Evolutionary conservation across 2,113 vertebrate genomes (phyloP), one percentile per base, ranked within the genome.

Genomic region (Stegastes partitus): DNA sequence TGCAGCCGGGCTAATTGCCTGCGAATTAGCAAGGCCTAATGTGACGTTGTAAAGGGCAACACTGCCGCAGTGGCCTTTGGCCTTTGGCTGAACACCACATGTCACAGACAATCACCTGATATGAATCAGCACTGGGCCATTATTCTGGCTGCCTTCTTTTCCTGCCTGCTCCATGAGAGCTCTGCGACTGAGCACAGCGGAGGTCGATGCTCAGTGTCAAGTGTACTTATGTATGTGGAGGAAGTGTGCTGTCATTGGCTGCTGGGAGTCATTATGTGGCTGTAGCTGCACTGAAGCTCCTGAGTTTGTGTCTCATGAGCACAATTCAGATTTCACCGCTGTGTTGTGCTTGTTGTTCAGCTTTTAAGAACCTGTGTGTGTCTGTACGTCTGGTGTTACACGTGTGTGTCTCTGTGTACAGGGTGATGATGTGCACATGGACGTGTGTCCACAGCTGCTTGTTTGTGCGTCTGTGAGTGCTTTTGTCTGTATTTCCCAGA

Each of bases 1-100:
- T 88, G 74, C 83, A 85, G 81, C 79, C 82, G 49, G 70, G 81
- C 84, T 93, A 93, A 93, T 92, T 91, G 81, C 77, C 79, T 86
- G 64, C 63, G 66, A 90, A 92, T 92, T 91, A 92, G 79, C 76
- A 6, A 63, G 79, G 82, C 82, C 85, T 91, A 90, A 91, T 91
- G 86, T 79, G 86, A 79, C 44, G 68, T 53, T 82, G 82, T 84
- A 91, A 90, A 91, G 86, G 89, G 86, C 85, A 83, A 55, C 11
- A 23, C 51, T 76, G 53, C 84, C 59, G 4, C 53, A 1, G 18
- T 76, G 91, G 74, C 87, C 90, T 89, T 91, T 91, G 92, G 80
- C 89, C 91, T 90, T 89, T 89, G 85, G 84, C 90, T 63, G 76
- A 83, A 76, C 75, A 63, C 82, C 51, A 58, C 74, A 61, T 86